Evolutionary conservation across 1,140 invertebrate genomes (phyloP), one percentile per base, ranked within the genome.

Genomic region (Drosophila navojoa): DNA sequence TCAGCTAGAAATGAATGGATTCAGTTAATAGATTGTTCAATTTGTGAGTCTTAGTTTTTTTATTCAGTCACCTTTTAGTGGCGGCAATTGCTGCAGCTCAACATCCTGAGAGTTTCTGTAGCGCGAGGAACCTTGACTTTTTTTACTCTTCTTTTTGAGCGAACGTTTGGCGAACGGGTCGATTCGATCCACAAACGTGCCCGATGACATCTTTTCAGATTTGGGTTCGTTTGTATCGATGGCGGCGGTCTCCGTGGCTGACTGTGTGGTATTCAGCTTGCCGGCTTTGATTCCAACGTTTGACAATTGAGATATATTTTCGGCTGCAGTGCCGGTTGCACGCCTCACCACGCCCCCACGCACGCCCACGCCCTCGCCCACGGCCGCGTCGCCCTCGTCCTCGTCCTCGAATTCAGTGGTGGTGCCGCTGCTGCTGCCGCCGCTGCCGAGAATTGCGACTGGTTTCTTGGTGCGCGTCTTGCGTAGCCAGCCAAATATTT

Each of bases 101-200:
- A 97, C 96, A 93, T 98, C 97, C 92, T 97, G 96, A 62, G 96
- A 96, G 92, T 97, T 97, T 86, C 96, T 94, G 92, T 98, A 98
- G 64, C 97, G 94, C 35, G 97, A 98, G 69, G 97, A 97, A 75
- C 97, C 97, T 93, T 98, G 97, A 87, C 96, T 97, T 93, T 97
- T 97, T 93, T 97, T 98, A 77, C 96, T 96, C 93, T 98, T 98
- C 94, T 98, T 97, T 94, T 98, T 98, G 75, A 97, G 93, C 77
- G 97, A 97, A 90, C 97, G 94, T 94, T 98, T 98, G 75, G 96
- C 96, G 93, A 98, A 98, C 79, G 97, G 97, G 94, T 98, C 97
- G 94, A 98, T 98, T 93, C 97, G 96, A 94, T 98, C 97, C 93
- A 98, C 97, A 95, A 98, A 97, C 90, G 95, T 95, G 93, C 94